Conservation (phyloP, 30 jellyfish, hydroid and myxozoan species). For the Hydractinia symbiolongicarpus region DNA sequence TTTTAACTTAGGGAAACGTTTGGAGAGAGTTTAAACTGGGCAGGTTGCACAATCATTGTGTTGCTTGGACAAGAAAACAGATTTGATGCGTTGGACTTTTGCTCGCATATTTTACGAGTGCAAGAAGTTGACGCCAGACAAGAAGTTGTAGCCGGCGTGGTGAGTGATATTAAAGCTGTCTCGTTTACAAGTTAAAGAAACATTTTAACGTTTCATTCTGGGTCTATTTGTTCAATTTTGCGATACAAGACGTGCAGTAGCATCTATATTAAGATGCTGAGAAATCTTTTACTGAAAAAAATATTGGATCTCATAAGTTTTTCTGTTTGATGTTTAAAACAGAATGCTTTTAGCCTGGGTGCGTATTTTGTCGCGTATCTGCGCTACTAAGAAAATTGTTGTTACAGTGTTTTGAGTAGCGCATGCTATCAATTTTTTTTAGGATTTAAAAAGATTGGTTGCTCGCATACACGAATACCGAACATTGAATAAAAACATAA, state of each 20-base stretch:
- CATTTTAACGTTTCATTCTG: no score
- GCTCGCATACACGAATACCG: constrained; percentile 73
- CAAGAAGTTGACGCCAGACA: constrained; percentile 95
- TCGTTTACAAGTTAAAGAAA: neutral
- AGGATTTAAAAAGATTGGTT: constrained; percentile 90
- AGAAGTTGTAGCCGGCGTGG: constrained; percentile 93
- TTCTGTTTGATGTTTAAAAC: no score
- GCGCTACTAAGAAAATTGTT: no score
- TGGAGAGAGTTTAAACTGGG: constrained; percentile 99
- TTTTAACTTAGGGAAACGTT: constrained; percentile 70
- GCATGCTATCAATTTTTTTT: neutral
- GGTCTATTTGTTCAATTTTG: neutral
- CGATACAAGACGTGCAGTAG: neutral
- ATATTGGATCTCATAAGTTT: no score
- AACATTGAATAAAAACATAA: constrained; percentile 76
- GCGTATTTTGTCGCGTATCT: no score
- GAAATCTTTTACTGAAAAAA: neutral
- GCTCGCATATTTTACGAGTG: constrained; percentile 78
- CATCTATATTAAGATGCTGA: neutral
- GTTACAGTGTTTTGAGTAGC: no score
- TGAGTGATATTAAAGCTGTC: constrained; percentile 22
- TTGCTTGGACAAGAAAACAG: constrained; percentile 78
- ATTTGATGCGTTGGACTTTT: constrained; percentile 90
- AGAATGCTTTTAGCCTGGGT: no score
- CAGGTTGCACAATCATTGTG: constrained; percentile 85